Percentiles rank a stretch among this genome's conserved stretches.
These are phyloP conservation scores for Leptopterna dolabrata DNA, from an alignment of 2,888 invertebrate genomes.

Conservation along the genomic window DNA sequence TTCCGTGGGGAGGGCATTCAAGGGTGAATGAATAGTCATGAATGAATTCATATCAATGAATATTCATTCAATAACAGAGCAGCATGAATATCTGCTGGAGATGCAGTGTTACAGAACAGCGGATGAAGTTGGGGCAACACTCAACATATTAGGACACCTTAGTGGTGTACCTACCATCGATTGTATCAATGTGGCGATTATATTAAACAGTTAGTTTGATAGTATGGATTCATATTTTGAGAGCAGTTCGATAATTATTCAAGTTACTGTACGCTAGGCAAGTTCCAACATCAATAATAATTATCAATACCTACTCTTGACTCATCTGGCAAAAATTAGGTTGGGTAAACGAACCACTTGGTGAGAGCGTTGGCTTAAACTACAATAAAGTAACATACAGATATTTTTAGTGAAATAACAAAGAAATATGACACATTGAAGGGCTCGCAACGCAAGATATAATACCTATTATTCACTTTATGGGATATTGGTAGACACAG, in stretches of 20 bases:
- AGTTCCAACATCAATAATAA: no score
- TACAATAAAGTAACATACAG: not conserved
- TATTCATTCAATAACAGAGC: not conserved
- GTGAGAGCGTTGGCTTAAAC: slow-evolving; percentile 17
- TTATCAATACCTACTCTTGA: no score
- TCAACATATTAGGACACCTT: no score
- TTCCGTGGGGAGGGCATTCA: not conserved
- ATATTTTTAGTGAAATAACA: not conserved
- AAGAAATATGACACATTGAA: not conserved
- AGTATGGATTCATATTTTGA: no score
- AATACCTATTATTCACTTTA: no score
- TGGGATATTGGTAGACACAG: not conserved
- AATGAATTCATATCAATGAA: not conserved
- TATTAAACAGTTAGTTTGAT: no score
- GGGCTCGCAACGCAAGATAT: not conserved
- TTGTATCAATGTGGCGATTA: no score
- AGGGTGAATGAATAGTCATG: not conserved
- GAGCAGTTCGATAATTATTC: no score
- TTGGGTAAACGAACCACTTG: not conserved
- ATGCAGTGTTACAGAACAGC: not conserved
- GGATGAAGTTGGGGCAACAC: not conserved
- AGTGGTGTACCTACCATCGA: no score
- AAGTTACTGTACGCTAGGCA: no score
- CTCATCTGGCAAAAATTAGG: no score
- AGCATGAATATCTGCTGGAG: not conserved